Evolutionary conservation across 2,113 vertebrate species (phyloP), one percentile per base, ranked within the genome.

Genomic region (Bubo scandiacus): DNA sequence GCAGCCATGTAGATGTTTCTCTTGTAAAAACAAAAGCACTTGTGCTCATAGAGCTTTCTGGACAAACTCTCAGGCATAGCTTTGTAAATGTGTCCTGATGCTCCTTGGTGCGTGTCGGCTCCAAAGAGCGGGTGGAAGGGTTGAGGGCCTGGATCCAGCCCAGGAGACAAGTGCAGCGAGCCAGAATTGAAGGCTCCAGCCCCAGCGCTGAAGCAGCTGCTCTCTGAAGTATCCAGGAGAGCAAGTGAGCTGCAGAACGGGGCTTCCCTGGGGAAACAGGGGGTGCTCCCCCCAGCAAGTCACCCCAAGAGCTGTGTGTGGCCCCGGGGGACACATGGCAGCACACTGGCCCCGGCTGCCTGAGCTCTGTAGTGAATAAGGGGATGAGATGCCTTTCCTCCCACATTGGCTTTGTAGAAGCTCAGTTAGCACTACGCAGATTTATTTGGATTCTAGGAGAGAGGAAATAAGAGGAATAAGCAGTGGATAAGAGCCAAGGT

Each of bases 401-500:
- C 51, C 58, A 14, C 0, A 0, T 40, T 70, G 30, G 38, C 58
- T 90, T 86, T 47, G 40, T 59, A 58, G 42, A 55, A 81, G 68
- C 52, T 81, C 65, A 20, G 40, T 54, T 94, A 82, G 51, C 84
- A 36, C 84, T 16, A 5, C 12, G 17, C 49, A 34, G 62, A 42
- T 90, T 94, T 95, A 73, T 79, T 91, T 95, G 52, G 79, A 82
- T 66, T 94, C 62, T n/a, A 42, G 36, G 65, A 68, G 57, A 93
- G 74, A 70, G 87, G 93, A 96, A 94, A 67, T 67, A 66, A 80
- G 59, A 94, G 32, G n/a, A 77, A 86, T 83, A 95, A 96, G 70
- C 84, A 34, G 55, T 91, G 89, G 74, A 70, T 82, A 43, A 91
- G 82, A 97, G 91, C 86, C 94, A 91, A 84, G 83, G 73, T 96